A percentile compares a stretch with the other conserved stretches of the same genome.
These are phyloP conservation scores for Anoura caudifer DNA, from an alignment of 2,113 vertebrate genomes.

Conservation along the genomic window DNA sequence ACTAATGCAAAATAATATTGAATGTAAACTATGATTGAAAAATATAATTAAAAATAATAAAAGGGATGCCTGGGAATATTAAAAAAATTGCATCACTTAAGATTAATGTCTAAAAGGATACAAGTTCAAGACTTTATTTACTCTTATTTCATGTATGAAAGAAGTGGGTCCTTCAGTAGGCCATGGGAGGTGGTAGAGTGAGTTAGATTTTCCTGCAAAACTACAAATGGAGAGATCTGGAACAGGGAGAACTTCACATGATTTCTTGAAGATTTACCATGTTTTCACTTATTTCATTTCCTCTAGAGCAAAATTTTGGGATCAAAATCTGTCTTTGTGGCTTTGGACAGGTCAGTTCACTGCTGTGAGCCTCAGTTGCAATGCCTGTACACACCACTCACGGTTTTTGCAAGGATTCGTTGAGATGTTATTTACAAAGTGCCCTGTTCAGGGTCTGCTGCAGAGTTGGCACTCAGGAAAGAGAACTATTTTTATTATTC, in stretches of 20 bases:
- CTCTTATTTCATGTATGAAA: not conserved
- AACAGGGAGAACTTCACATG: not conserved
- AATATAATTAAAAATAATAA: not conserved
- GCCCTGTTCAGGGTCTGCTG: not conserved
- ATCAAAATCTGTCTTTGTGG: not conserved
- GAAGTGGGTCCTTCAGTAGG: not conserved
- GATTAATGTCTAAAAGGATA: not conserved
- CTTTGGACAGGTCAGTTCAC: not conserved
- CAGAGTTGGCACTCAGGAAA: not conserved
- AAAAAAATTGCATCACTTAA: not conserved
- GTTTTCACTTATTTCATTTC: conserved; percentile 35
- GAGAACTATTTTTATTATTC: not conserved
- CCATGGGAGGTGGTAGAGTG: not conserved
- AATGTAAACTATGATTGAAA: not conserved
- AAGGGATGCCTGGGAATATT: not conserved
- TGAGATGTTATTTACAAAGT: not conserved
- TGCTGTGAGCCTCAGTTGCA: not conserved
- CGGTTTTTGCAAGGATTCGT: not conserved
- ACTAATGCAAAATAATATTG: not conserved
- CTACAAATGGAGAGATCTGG: not conserved
- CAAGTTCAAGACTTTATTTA: not conserved
- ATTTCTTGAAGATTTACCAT: not conserved
- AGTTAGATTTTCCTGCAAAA: not conserved
- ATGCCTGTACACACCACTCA: not conserved
- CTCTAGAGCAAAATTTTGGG: not conserved